phyloP scores from a whole-genome alignment of 2,888 invertebrate genomes.

The Strigamia transsilvanica region DNA sequence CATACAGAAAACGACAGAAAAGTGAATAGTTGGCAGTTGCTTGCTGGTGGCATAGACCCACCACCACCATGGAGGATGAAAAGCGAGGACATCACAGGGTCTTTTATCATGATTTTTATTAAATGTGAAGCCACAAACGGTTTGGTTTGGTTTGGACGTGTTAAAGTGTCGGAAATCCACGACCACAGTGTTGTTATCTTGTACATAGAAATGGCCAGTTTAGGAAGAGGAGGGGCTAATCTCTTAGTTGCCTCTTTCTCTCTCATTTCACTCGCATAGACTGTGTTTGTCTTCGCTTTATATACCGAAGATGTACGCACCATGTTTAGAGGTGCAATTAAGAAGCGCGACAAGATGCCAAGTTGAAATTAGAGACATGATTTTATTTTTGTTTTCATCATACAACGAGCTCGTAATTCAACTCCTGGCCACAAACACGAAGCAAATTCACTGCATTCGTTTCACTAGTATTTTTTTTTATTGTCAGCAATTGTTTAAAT shows the following conservation, averaged over 20 bases:
- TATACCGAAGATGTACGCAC: not conserved
- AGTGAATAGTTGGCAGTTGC: too few species aligned
- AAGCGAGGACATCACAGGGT: not conserved
- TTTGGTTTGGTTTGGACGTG: not conserved
- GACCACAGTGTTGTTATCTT: not conserved
- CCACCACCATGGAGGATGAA: not conserved
- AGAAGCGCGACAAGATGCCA: slow-evolving; percentile 14
- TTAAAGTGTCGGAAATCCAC: slow-evolving; percentile 13
- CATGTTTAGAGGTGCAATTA: slow-evolving; percentile 14
- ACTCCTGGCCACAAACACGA: not conserved
- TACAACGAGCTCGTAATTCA: not conserved
- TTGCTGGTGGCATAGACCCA: not conserved
- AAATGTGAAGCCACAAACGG: slow-evolving; percentile 13
- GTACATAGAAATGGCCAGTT: not conserved
- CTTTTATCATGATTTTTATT: slow-evolving; percentile 23
- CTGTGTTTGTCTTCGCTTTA: not conserved
- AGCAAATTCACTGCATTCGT: not conserved
- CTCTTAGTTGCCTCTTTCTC: not conserved
- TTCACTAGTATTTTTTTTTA: not conserved
- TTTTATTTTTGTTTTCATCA: slow-evolving; percentile 11
- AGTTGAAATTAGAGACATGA: not conserved
- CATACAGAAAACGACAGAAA: too few species aligned
- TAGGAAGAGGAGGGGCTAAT: not conserved
- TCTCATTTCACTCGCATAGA: not conserved
- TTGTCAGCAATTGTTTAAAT: too few species aligned